Conservation (phyloP, 2,113 vertebrate genomes). For the Mesitornis unicolor region DNA sequence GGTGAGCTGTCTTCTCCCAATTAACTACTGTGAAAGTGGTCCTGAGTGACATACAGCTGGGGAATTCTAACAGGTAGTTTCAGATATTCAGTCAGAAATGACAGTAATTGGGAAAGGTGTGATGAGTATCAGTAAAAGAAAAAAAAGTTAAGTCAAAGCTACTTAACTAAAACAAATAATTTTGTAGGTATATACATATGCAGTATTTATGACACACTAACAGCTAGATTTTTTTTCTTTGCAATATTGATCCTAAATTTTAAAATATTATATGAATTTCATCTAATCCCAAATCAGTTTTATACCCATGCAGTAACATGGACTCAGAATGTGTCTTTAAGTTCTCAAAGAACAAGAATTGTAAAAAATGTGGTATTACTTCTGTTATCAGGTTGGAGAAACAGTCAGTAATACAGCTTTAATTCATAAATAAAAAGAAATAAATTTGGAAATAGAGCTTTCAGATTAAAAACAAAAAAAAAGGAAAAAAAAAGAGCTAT, state of each 20-base stretch:
- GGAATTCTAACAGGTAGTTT: not conserved
- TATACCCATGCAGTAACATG: not conserved
- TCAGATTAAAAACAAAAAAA: accelerated
- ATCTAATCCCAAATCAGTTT: not conserved
- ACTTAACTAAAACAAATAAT: not conserved
- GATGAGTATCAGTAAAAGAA: not conserved
- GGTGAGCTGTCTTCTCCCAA: not conserved
- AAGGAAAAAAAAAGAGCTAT: not conserved
- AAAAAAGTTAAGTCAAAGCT: not conserved
- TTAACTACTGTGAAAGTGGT: not conserved
- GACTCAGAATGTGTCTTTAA: not conserved
- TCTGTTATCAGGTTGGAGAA: not conserved
- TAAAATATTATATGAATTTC: not conserved
- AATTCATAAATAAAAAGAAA: not conserved
- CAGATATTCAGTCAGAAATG: not conserved
- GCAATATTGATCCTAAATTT: not conserved
- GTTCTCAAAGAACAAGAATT: not conserved
- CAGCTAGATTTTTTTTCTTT: not conserved
- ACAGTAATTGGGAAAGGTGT: not conserved
- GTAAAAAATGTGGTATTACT: not conserved
- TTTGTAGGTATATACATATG: not conserved
- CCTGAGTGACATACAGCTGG: not conserved
- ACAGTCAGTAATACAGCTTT: not conserved
- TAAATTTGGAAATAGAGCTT: not conserved
- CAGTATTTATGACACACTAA: not conserved